phyloP scores from a whole-genome alignment of 1,140 invertebrate species.

The Caenorhabditis remanei region DNA sequence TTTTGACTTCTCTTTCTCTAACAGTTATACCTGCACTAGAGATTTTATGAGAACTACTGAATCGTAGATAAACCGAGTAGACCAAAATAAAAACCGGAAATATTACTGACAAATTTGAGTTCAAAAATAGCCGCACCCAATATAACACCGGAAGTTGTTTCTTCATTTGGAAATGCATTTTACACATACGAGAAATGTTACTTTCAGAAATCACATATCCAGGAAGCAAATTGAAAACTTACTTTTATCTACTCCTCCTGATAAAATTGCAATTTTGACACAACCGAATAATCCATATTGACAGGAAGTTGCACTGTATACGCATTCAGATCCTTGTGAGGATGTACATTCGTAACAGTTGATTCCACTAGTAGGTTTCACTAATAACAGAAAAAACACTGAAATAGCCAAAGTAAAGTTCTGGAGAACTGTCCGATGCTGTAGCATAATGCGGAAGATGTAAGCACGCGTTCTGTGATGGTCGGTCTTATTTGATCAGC shows the following conservation, averaged over 20 bases:
- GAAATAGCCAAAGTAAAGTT: neutral
- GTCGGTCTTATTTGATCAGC: slow-evolving; percentile 40
- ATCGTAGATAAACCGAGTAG: no score
- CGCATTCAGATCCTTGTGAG: slow-evolving; percentile 64
- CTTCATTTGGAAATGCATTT: neutral
- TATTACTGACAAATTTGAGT: slow-evolving; percentile 17
- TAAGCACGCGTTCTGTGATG: slow-evolving; percentile 10
- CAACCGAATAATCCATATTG: slow-evolving; percentile 67
- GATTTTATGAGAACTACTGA: no score
- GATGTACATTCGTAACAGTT: slow-evolving; percentile 68
- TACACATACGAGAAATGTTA: neutral
- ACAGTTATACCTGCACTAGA: no score
- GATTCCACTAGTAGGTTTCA: neutral
- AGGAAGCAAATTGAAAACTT: slow-evolving; percentile 2
- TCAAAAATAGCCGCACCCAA: slow-evolving; percentile 6
- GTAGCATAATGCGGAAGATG: slow-evolving; percentile 10
- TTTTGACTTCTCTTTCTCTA: no score
- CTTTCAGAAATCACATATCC: slow-evolving; percentile 6
- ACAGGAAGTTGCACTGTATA: slow-evolving; percentile 62
- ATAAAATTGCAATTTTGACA: slow-evolving; percentile 64
- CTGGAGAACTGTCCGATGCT: no score
- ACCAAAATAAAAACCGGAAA: neutral
- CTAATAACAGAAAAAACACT: neutral
- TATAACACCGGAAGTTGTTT: neutral
- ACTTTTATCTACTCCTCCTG: slow-evolving; percentile 66